Evolutionary conservation across 2,888 invertebrate species (phyloP).

Genomic region (Seira musarum): DNA sequence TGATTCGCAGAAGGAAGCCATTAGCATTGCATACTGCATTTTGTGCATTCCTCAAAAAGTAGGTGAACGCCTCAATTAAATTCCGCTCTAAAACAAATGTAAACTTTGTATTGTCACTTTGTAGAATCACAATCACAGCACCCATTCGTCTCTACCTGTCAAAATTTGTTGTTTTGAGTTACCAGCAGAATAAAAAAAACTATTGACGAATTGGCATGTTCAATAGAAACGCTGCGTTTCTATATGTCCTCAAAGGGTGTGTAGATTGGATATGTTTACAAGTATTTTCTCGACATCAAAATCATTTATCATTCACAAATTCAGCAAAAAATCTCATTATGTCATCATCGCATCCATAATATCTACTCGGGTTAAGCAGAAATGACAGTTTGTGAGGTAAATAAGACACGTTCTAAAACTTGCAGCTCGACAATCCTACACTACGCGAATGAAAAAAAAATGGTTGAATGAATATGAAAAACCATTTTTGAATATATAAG

Average conservation of each 20-base stretch:
- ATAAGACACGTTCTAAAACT: background rate
- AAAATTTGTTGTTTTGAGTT: too few relatives aligned
- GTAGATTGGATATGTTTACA: too few relatives aligned
- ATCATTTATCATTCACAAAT: too few relatives aligned
- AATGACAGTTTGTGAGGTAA: background rate
- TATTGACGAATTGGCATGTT: too few relatives aligned
- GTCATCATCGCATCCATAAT: background rate
- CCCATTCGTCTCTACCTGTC: too few relatives aligned
- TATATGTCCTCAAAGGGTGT: too few relatives aligned
- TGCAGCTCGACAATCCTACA: background rate
- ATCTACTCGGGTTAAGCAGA: background rate
- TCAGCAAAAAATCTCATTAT: background rate
- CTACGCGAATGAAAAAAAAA: too few relatives aligned
- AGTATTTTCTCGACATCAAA: too few relatives aligned
- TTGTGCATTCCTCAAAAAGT: background rate
- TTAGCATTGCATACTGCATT: background rate
- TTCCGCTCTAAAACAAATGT: background rate
- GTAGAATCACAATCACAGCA: too few relatives aligned
- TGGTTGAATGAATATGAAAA: background rate
- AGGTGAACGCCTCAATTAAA: background rate
- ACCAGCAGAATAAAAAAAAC: too few relatives aligned
- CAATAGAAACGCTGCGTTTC: too few relatives aligned
- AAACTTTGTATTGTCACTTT: too few relatives aligned
- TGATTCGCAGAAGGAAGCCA: constrained; percentile 2
- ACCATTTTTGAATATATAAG: background rate